Evolutionary conservation across 30 jellyfish, hydroid and myxozoan species (phyloP), one percentile per base, ranked within the genome.

Genomic region (Aurelia sp.): DNA sequence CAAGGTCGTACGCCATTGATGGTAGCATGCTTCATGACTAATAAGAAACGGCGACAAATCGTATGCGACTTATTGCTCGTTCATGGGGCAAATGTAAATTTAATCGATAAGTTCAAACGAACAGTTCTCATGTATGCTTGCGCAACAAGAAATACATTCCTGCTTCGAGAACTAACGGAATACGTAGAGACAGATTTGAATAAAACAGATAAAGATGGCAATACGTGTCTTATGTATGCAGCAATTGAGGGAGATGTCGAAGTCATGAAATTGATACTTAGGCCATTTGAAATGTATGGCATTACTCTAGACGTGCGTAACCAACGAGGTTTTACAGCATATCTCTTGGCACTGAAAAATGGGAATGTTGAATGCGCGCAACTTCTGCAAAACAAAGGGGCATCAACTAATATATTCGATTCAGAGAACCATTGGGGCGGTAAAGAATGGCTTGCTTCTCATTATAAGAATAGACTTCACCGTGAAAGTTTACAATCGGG

Each of bases 171-270:
- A 59, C 60, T 83, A 24, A 30, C 68, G 61, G 70, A 22, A 59
- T 58, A 67, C 74, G 57, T 44, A 6, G 92, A 83, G 31, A 57
- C 77, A 9, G 86, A 83, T 48, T 8, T 83, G 81, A 83, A 83
- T 27, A 38, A 47, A 13, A 30, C 74, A 8, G 92, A 83, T 57
- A 13, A 41, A 18, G 86, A 83, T 19, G 92, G 92, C 21, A 83
- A 69, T 51, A 83, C 92, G 24, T 83, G 92, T 41, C 86, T 83
- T 2, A 83, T 83, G 92, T 83, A 83, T 63, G 92, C 92, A 12
- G 92, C 92, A 6, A 70, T 83, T 24, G 92, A 83, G 20, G 92
- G 92, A 5, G 92, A 83, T 63, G 63, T 57, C 8, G 30, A 33
- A 13, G 72, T 83, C 5, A 0, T 71, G 80, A 69, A 22, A 38